Evolutionary conservation across 37 sponge, comb jelly and placozoan species (phyloP).

Genomic region (Mnemiopsis leidyi): DNA sequence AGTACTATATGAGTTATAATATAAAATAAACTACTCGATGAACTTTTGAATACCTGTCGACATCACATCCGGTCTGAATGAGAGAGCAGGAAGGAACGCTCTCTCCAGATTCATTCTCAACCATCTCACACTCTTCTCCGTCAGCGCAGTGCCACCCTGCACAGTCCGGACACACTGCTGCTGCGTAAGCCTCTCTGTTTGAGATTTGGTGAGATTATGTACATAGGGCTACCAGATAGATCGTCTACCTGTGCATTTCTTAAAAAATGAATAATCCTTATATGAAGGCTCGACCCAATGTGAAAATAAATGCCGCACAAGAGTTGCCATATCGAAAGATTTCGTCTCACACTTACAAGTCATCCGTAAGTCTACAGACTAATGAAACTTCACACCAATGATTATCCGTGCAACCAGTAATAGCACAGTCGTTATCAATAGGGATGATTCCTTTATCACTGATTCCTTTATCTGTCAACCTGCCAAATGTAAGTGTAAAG

Average conservation of each 20-base stretch:
- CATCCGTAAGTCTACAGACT: not conserved
- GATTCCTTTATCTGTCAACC: not conserved
- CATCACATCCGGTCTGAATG: not conserved
- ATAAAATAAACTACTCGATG: no score
- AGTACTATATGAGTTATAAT: no score
- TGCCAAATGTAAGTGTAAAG: no score
- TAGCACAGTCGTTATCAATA: not conserved
- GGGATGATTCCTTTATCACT: not conserved
- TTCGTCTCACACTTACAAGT: no score
- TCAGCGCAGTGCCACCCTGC: not conserved
- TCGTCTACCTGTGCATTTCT: no score
- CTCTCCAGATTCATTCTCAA: no score
- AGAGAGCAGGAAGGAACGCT: not conserved
- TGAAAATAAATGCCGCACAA: no score
- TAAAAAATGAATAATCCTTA: no score
- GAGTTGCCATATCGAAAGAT: no score
- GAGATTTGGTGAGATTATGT: no score
- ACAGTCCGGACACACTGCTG: not conserved
- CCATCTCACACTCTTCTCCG: not conserved
- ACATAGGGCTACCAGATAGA: no score
- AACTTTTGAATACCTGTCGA: not conserved
- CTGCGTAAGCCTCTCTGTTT: not conserved
- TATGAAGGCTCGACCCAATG: no score
- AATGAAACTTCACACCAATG: not conserved
- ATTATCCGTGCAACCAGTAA: not conserved